Evolutionary conservation across 2,888 invertebrate genomes (phyloP).

Genomic region (Eustalomyia histrio): DNA sequence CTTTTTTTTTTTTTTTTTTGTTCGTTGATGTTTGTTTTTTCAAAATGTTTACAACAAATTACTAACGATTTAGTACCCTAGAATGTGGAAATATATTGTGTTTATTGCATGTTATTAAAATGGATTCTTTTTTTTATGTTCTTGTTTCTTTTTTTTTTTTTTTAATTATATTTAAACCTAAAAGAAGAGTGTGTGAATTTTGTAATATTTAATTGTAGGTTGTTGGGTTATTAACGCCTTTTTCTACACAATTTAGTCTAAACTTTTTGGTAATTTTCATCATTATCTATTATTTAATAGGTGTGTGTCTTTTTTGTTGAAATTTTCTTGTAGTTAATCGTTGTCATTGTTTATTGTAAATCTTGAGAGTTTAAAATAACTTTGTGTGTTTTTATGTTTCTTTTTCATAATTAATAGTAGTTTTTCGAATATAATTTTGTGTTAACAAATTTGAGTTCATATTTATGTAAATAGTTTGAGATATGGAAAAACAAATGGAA

Average conservation of each 20-base stretch:
- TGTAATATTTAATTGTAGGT: slow-evolving; percentile 44
- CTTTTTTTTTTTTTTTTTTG: slow-evolving; percentile 31
- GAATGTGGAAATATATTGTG: slow-evolving; percentile 2
- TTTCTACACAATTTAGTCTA: slow-evolving; percentile 10
- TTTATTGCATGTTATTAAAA: slow-evolving; percentile 24
- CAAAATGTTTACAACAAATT: slow-evolving; percentile 35
- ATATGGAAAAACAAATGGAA: not conserved
- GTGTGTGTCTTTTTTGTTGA: not conserved
- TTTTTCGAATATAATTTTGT: not conserved
- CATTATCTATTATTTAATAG: slow-evolving; percentile 1
- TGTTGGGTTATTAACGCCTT: slow-evolving; percentile 56
- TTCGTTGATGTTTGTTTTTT: slow-evolving; percentile 6
- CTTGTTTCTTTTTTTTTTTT: not conserved
- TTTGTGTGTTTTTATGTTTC: not conserved
- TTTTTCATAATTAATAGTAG: not conserved
- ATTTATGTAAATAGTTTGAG: not conserved
- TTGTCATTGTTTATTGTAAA: not conserved
- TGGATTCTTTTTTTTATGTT: not conserved
- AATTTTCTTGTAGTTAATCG: not conserved
- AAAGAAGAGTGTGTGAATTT: slow-evolving; percentile 4
- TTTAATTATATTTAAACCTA: not conserved
- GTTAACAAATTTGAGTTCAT: not conserved
- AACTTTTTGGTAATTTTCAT: slow-evolving; percentile 33
- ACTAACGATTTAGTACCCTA: slow-evolving; percentile 29
- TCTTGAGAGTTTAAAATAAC: not conserved